A percentile compares a stretch with the other conserved stretches of the same genome.
phyloP scores from a whole-genome alignment of 2,113 vertebrate species.

The Talpa occidentalis region DNA sequence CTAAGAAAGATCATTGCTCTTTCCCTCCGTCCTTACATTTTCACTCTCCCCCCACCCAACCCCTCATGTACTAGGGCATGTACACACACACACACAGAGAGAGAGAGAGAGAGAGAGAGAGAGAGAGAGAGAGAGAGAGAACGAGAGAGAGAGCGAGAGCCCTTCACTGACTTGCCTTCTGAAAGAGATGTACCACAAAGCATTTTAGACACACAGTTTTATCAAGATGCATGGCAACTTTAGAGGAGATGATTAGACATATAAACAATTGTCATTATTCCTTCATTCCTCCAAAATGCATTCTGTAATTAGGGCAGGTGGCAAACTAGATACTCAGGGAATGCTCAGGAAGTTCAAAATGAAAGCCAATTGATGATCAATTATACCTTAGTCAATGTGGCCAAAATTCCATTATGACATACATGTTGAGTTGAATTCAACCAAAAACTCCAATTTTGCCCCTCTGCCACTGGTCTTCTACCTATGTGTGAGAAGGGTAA shows the following conservation, averaged over 20 bases:
- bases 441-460: neutral
- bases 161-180: neutral
- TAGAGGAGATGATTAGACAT: neutral
- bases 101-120: no score
- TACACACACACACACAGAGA: neutral
- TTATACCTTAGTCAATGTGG: neutral
- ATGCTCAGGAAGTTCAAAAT: neutral
- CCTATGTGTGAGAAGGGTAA: neutral
- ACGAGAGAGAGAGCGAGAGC: no score
- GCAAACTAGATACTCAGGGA: neutral
- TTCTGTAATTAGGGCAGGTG: neutral
- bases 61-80: neutral
- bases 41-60: neutral
- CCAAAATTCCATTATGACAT: neutral
- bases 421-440: neutral
- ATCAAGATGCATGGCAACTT: neutral
- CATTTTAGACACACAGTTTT: neutral
- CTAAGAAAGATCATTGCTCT: neutral
- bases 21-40: neutral
- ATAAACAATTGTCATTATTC: neutral
- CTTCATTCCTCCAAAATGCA: conserved; percentile 10
- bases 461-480: neutral
- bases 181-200: conserved; percentile 11
- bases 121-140: no score
- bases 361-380: neutral